Conservation (phyloP, 2,888 invertebrate genomes). For the Torymus texanus region DNA sequence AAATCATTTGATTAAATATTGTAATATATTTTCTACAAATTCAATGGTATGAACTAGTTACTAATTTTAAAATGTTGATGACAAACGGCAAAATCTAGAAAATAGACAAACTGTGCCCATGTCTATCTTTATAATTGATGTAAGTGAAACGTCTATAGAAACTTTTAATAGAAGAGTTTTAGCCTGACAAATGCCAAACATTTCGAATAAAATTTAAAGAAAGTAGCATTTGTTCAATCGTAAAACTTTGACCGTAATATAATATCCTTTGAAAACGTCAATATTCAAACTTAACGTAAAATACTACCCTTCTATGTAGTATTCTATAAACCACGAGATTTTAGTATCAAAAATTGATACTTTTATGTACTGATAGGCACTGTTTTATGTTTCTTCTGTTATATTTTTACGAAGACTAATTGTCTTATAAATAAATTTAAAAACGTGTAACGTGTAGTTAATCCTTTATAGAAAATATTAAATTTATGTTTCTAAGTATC, state of each 20-base stretch:
- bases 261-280: constrained; percentile 4
- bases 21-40: too few relatives aligned
- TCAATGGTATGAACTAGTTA: too few relatives aligned
- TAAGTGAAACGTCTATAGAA: constrained; percentile 38
- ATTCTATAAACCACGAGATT: neutral
- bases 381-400: too few relatives aligned
- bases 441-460: neutral
- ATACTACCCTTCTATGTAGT: constrained; percentile 8
- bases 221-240: constrained; percentile 19
- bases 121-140: constrained; percentile 21
- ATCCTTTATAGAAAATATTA: neutral
- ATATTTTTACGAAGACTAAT: too few relatives aligned
- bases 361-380: neutral
- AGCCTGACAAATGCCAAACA: constrained; percentile 28
- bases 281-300: constrained; percentile 16
- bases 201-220: constrained; percentile 24
- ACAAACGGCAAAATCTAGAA: neutral
- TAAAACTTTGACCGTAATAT: constrained; percentile 10
- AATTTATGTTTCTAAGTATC: too few relatives aligned
- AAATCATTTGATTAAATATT: too few relatives aligned
- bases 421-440: neutral
- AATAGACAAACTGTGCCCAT: constrained; percentile 27
- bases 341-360: constrained; percentile 16
- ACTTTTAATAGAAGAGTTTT: constrained; percentile 30
- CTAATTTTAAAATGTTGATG: too few relatives aligned